Evolutionary conservation across 2,113 vertebrate species (phyloP).

Genomic region (Hemiscyllium ocellatum): DNA sequence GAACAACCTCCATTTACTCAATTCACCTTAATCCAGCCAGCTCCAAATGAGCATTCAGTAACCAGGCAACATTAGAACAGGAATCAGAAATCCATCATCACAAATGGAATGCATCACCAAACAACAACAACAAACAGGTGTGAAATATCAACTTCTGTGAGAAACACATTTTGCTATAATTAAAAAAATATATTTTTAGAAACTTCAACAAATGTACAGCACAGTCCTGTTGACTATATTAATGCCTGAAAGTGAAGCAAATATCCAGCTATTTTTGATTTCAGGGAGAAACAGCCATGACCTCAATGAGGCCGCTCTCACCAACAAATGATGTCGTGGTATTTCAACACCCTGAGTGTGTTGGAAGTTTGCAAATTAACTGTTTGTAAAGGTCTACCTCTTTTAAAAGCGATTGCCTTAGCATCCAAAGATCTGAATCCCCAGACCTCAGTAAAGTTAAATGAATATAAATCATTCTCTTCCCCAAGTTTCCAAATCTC

Average conservation of each 20-base stretch:
- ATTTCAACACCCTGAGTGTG: not conserved
- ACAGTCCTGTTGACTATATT: not conserved
- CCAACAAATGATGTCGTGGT: not conserved
- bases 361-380: not conserved
- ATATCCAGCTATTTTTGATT: not conserved
- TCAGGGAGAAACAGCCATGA: not conserved
- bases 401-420: not conserved
- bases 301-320: not conserved
- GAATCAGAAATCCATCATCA: not conserved
- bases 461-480: not conserved
- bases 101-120: not conserved
- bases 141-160: not conserved
- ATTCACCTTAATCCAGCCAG: not conserved
- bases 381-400: not conserved
- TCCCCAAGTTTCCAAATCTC: not conserved
- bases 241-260: not conserved
- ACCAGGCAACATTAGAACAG: not conserved
- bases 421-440: not conserved
- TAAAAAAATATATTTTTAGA: constrained; percentile 5
- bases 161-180: not conserved
- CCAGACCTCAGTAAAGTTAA: not conserved
- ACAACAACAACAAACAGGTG: not conserved
- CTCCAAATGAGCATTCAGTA: not conserved
- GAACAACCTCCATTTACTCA: not conserved
- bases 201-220: not conserved